Base-by-base conservation (phyloP, 2,113 vertebrate species). In the Phoxinus phoxinus region DNA sequence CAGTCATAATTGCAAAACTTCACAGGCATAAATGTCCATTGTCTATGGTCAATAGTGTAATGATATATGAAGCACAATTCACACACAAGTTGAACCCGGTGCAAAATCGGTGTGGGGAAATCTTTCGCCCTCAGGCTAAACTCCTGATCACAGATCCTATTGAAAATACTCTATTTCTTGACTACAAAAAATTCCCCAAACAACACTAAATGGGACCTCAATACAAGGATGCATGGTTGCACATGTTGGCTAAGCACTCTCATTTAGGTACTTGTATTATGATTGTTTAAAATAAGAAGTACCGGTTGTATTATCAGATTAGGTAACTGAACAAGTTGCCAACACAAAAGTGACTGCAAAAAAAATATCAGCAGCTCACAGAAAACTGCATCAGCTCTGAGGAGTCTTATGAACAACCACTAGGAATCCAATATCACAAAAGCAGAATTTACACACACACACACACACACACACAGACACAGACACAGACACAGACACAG, bases 381-480 rank as follows among this genome's bases (percentile, higher is more conserved):
- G 9, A 76, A 67, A 56, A 56, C 48, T n/a, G 35, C 25, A 46
- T 86, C 74, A 77, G 73, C 51, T 69, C 46, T 83, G 15, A 75
- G 63, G 53, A 25, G 17, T 78, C 81, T 80, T 79, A 63, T 83
- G 72, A 76, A 58, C 27, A 74, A 79, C 69, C n/a, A 32, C 37
- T 30, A 61, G 65, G 46, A 61, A 79, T 84, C 59, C 41, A 69
- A 25, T 61, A 0, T 53, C 41, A 83, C n/a, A 44, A 9, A 59
- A 12, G 35, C 61, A 51, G 41, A 74, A 12, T 10, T 10, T 15
- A n/a, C n/a, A n/a, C 67, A 13, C 46, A 12, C 7, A 2, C 30
- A 27, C 48, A 61, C 69, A 75, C 69, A 73, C 84, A 73, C 77
- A 71, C 61, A 53, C 73, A 65, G 67, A 83, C 46, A 58, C 48